Conservation (phyloP, 2,113 vertebrate genomes). For the Petroica traversi region DNA sequence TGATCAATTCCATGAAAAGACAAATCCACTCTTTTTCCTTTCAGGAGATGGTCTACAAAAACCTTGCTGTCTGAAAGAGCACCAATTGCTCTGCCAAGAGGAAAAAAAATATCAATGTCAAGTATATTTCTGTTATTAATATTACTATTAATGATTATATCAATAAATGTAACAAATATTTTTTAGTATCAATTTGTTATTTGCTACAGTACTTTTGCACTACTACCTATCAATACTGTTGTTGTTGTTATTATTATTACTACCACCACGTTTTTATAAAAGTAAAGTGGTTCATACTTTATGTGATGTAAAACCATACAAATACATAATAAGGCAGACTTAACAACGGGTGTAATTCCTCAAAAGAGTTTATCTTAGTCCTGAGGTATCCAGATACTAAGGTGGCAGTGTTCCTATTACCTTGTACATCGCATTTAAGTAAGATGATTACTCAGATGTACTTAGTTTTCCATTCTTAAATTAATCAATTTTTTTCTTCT, state of each 20-base stretch:
- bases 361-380: not conserved
- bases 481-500: not conserved
- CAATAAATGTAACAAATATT: not conserved
- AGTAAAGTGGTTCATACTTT: not conserved
- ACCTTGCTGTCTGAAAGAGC: constrained; percentile 79
- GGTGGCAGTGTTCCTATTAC: not conserved
- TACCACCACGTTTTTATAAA: not conserved
- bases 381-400: not conserved
- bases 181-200: not conserved
- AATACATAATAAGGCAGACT: not conserved
- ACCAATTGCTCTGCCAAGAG: constrained; percentile 77
- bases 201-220: not conserved
- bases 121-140: not conserved
- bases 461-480: not conserved
- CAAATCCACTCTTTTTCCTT: constrained; percentile 79
- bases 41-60: constrained; percentile 80
- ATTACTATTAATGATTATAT: not conserved
- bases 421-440: not conserved
- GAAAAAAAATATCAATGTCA: not conserved
- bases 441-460: not conserved
- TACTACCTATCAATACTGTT: not conserved
- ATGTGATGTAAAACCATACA: not conserved
- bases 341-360: not conserved
- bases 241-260: not conserved
- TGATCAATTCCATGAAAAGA: constrained; percentile 86